Evolutionary conservation across 1,140 invertebrate genomes (phyloP).

Genomic region (Chironomus striatipennis): DNA sequence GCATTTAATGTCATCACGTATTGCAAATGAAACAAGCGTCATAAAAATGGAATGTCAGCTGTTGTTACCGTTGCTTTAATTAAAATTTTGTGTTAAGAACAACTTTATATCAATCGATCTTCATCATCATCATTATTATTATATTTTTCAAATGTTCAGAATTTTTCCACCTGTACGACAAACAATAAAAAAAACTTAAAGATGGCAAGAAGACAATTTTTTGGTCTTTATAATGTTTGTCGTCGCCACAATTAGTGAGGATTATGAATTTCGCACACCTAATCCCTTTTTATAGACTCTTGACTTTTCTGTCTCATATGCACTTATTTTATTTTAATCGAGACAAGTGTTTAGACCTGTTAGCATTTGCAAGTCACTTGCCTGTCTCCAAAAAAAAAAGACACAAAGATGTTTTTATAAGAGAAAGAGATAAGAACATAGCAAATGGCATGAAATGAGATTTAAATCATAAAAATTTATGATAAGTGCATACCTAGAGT

Average conservation of each 20-base stretch:
- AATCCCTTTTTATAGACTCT: background rate
- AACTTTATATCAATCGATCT: background rate
- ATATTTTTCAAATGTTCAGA: background rate
- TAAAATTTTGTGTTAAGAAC: background rate
- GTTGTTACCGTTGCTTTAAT: background rate
- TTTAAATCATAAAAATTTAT: conserved; percentile 15
- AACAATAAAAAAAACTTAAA: no score
- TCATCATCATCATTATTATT: background rate
- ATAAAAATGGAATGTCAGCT: background rate
- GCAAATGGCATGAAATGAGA: conserved; percentile 7
- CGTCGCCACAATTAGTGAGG: conserved; percentile 5
- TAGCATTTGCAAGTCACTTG: background rate
- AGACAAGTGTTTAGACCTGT: conserved; percentile 6
- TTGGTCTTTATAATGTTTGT: background rate
- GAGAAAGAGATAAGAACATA: background rate
- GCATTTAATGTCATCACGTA: no score
- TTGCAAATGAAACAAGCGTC: background rate
- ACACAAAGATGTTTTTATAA: background rate
- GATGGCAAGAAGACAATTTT: no score
- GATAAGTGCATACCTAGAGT: background rate
- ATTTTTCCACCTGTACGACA: no score
- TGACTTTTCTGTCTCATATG: background rate
- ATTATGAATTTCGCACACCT: background rate
- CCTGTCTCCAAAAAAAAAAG: background rate
- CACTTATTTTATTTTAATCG: conserved; percentile 7